These are phyloP conservation scores for Cyprinodon brontotheroides DNA, from an alignment of 2,113 vertebrate genomes.

Conservation along the genomic window DNA sequence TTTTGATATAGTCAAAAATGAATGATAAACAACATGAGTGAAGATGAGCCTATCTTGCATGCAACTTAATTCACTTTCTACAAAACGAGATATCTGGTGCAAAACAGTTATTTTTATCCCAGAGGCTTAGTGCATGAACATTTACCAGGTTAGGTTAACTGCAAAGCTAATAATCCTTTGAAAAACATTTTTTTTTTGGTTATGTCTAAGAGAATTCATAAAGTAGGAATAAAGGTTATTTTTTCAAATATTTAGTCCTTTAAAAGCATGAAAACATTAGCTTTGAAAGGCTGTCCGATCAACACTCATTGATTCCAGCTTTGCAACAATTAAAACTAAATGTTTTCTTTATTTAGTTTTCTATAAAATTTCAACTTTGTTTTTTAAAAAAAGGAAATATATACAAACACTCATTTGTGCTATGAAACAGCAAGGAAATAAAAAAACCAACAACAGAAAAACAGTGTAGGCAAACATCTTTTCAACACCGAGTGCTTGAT, in stretches of 20 bases:
- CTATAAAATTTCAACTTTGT: slow-evolving; percentile 88
- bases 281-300: not conserved
- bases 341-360: slow-evolving; percentile 85
- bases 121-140: not conserved
- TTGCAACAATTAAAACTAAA: slow-evolving; percentile 83
- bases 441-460: slow-evolving; percentile 35
- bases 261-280: not conserved
- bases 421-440: slow-evolving; percentile 75
- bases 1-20: not conserved
- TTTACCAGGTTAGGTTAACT: slow-evolving; percentile 2
- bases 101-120: not conserved
- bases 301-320: slow-evolving; percentile 9
- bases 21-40: not conserved
- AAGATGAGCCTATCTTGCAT: not conserved
- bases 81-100: not conserved
- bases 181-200: not conserved
- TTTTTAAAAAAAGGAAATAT: slow-evolving; percentile 79
- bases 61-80: not conserved
- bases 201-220: not conserved
- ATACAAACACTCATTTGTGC: slow-evolving; percentile 79
- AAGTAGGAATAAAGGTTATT: not conserved
- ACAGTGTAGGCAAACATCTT: slow-evolving; percentile 79
- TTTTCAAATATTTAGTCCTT: not conserved
- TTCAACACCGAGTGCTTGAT: slow-evolving; percentile 85
- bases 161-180: not conserved